phyloP scores from a whole-genome alignment of 2,113 vertebrate genomes.

The Synodontis membranacea region DNA sequence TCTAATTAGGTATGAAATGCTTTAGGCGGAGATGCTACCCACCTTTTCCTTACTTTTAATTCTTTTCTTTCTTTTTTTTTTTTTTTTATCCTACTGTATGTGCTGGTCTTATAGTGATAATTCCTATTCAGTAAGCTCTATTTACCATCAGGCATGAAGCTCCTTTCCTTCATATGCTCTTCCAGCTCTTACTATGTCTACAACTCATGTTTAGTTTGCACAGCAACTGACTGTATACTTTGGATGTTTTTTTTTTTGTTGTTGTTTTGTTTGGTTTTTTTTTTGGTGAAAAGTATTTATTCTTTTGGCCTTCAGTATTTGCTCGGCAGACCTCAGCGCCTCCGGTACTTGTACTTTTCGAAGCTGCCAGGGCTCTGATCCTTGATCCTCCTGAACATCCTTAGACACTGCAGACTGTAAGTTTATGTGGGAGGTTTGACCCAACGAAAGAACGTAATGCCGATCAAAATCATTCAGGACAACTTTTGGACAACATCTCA shows the following conservation, averaged over 20 bases:
- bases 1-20: not conserved
- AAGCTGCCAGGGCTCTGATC: not conserved
- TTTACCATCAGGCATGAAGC: not conserved
- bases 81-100: too few species aligned
- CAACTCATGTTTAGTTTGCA: not conserved
- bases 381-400: slow-evolving; percentile 5
- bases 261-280: too few species aligned
- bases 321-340: not conserved
- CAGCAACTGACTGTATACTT: not conserved
- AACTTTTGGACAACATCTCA: not conserved
- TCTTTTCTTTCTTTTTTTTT: too few species aligned
- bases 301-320: not conserved
- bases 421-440: not conserved
- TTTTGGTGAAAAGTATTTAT: not conserved
- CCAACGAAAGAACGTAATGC: not conserved
- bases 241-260: not conserved
- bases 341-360: not conserved
- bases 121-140: not conserved
- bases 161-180: not conserved
- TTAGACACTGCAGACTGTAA: not conserved
- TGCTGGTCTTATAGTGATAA: not conserved
- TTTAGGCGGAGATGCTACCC: not conserved
- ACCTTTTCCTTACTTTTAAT: not conserved
- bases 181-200: not conserved
- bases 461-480: not conserved